These are phyloP conservation scores for Drosophila stalkeri DNA, from an alignment of 2,888 invertebrate genomes.

Conservation along the genomic window DNA sequence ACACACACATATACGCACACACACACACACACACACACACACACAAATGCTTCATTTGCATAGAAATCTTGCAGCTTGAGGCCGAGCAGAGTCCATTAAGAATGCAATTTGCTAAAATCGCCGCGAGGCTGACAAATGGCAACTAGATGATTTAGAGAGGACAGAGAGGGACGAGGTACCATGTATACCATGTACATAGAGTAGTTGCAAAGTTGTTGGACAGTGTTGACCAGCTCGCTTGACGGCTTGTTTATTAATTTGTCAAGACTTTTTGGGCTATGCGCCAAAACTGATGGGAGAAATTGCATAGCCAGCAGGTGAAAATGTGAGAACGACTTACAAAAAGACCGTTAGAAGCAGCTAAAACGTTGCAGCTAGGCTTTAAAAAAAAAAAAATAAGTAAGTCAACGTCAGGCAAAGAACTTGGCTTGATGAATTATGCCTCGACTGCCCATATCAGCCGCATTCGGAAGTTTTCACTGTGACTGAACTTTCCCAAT, in stretches of 20 bases:
- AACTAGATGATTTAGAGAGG: background rate
- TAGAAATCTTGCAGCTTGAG: constrained; percentile 40
- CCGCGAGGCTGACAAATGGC: constrained; percentile 55
- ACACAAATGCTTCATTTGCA: constrained; percentile 40
- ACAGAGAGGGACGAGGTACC: background rate
- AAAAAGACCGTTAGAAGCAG: constrained; percentile 45
- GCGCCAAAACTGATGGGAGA: constrained; percentile 70
- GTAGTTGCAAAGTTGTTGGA: constrained; percentile 32
- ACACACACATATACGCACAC: background rate
- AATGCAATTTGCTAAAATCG: constrained; percentile 69
- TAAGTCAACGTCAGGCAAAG: constrained; percentile 46
- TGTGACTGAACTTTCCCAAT: constrained; percentile 33
- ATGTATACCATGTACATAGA: constrained; percentile 23
- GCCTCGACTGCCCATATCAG: constrained; percentile 14
- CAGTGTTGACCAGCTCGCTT: constrained; percentile 42
- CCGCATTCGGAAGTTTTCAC: constrained; percentile 49
- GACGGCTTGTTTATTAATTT: constrained; percentile 76
- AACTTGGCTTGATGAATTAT: constrained; percentile 46
- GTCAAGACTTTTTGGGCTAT: constrained; percentile 74
- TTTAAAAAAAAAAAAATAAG: too few species aligned
- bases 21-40: background rate
- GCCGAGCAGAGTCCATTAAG: constrained; percentile 67
- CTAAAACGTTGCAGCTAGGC: constrained; percentile 6
- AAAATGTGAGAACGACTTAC: constrained; percentile 55
- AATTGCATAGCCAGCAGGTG: constrained; percentile 58